Conservation (phyloP, 2,797 vertebrate species). For the Paratrypauchen microcephalus region DNA sequence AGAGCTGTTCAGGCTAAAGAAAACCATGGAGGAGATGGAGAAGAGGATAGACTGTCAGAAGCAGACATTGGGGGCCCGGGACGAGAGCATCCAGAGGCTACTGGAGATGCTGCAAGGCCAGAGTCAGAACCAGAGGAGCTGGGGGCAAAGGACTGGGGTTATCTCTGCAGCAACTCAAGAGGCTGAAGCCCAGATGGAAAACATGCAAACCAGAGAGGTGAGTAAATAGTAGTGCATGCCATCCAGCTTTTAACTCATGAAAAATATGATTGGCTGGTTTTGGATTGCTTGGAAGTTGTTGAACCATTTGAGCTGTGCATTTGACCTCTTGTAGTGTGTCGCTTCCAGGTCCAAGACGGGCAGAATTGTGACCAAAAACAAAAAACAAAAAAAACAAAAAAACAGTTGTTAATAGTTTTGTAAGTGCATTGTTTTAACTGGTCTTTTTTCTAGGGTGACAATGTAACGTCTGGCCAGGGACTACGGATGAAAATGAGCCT, state of each 20-base stretch:
- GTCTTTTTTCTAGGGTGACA: no score
- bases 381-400: no score
- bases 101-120: slow-evolving; percentile 94
- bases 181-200: slow-evolving; percentile 89
- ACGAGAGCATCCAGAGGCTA: slow-evolving; percentile 94
- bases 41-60: slow-evolving; percentile 93
- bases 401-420: no score
- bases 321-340: no score
- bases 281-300: no score
- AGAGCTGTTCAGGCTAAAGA: slow-evolving; percentile 89
- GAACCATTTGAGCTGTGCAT: no score
- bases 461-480: no score
- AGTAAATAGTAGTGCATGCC: slow-evolving; percentile 18
- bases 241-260: not conserved
- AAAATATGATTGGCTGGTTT: no score
- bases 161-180: slow-evolving; percentile 78
- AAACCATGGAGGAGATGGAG: slow-evolving; percentile 96
- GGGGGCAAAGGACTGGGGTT: slow-evolving; percentile 71
- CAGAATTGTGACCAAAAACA: no score
- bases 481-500: no score
- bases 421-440: no score
- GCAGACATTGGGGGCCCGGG: slow-evolving; percentile 90
- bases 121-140: slow-evolving; percentile 79
- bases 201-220: slow-evolving; percentile 93
- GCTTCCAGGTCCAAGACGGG: no score